Conservation (phyloP, 2,113 vertebrate species). For the Nansenia antarctica region DNA sequence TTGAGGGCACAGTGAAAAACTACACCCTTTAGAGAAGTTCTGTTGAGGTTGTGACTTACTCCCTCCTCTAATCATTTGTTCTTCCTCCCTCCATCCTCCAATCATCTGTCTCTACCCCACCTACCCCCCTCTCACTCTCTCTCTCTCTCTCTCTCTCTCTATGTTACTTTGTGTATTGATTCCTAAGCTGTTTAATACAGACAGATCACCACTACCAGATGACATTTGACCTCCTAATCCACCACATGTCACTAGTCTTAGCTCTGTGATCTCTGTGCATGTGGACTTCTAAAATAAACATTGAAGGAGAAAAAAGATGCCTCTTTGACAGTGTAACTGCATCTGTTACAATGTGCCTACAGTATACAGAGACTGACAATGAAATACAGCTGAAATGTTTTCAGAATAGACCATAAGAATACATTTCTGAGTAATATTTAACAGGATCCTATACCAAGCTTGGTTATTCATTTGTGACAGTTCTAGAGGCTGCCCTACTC, state of each 20-base stretch:
- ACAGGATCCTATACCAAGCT: too few relatives aligned
- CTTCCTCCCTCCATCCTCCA: neutral
- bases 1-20: neutral
- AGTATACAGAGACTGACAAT: neutral
- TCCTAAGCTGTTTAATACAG: neutral
- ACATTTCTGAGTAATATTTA: too few relatives aligned
- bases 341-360: neutral
- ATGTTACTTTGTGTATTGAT: neutral
- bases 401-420: too few relatives aligned
- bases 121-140: neutral
- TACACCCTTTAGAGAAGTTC: neutral
- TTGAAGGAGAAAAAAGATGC: neutral
- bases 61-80: neutral
- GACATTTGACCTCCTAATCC: neutral
- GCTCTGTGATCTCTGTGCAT: neutral
- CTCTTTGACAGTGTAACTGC: neutral
- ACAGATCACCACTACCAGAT: neutral
- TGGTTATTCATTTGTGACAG: neutral
- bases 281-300: neutral
- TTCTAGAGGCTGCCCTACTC: too few relatives aligned
- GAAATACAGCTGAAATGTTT: too few relatives aligned
- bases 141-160: neutral
- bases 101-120: neutral
- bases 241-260: neutral
- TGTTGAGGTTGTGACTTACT: neutral